phyloP scores from a whole-genome alignment of 2,888 invertebrate genomes.

The Labia minor region DNA sequence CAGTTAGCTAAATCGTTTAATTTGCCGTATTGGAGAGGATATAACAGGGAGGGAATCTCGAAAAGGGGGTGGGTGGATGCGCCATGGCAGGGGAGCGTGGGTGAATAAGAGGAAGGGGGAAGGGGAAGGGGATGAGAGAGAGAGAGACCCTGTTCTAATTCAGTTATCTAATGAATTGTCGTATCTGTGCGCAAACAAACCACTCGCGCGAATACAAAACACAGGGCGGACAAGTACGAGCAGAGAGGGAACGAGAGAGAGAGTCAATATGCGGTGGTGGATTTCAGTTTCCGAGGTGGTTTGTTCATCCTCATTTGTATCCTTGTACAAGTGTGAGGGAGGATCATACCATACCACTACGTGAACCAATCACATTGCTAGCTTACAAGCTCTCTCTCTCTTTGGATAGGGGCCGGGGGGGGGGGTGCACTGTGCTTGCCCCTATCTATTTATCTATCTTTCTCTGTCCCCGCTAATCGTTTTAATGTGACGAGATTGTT shows the following conservation, averaged over 20 bases:
- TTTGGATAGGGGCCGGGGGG: not conserved
- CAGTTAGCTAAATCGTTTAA: slow-evolving; percentile 7
- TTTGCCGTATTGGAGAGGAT: slow-evolving; percentile 1
- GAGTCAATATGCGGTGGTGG: not conserved
- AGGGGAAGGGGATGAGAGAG: too few species aligned
- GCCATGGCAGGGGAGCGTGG: not conserved
- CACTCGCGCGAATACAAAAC: slow-evolving; percentile 13
- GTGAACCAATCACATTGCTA: not conserved
- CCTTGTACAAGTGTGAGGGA: not conserved
- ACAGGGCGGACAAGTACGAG: not conserved
- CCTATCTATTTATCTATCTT: not conserved
- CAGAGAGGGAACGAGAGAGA: too few species aligned
- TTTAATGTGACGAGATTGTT: slow-evolving; percentile 2
- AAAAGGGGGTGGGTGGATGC: not conserved
- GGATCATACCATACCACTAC: too few species aligned
- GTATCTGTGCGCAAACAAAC: slow-evolving; percentile 13
- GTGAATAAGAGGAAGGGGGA: too few species aligned
- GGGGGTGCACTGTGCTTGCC: too few species aligned
- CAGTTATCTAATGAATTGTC: slow-evolving; percentile 13
- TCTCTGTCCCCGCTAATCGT: slow-evolving; percentile 5
- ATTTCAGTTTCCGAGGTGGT: not conserved
- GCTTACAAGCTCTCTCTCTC: not conserved
- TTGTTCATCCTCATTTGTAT: not conserved
- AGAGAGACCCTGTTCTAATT: not conserved
- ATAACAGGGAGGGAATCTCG: not conserved